These are phyloP conservation scores for Melitaea cinxia DNA, from an alignment of 1,140 invertebrate species.

Conservation along the genomic window DNA sequence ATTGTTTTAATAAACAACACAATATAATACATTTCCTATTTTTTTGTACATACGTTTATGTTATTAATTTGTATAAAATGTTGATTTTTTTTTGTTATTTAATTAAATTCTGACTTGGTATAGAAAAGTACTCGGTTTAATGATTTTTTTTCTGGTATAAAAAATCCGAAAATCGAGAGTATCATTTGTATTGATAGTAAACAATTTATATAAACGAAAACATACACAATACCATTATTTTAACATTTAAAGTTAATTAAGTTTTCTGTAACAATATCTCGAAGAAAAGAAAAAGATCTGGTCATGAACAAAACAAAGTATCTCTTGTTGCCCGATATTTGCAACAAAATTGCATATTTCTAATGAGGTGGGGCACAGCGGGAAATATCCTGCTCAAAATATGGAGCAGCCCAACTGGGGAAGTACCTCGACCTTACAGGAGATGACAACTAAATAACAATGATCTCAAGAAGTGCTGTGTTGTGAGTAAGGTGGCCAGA, in stretches of 20 bases:
- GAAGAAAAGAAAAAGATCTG: too few species aligned
- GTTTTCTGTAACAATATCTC: not conserved
- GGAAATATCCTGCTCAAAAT: too few species aligned
- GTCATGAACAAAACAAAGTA: constrained; percentile 15
- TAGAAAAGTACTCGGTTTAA: constrained; percentile 58
- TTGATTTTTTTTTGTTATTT: constrained; percentile 32
- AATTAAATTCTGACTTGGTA: constrained; percentile 48
- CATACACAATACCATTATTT: too few species aligned
- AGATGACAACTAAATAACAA: too few species aligned
- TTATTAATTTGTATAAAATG: too few species aligned
- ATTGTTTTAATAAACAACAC: constrained; percentile 13
- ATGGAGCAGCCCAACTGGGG: too few species aligned
- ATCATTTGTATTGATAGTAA: constrained; percentile 17
- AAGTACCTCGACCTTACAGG: too few species aligned
- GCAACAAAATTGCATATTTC: too few species aligned
- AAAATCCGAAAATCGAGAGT: constrained; percentile 69
- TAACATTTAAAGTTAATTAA: not conserved
- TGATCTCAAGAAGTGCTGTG: too few species aligned
- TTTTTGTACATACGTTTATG: too few species aligned
- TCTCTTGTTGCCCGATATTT: constrained; percentile 4
- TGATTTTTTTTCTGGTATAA: constrained; percentile 71
- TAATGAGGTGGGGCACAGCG: too few species aligned
- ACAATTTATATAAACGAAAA: not conserved
- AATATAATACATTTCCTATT: not conserved
- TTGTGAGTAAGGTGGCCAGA: too few species aligned